A percentile compares a stretch with the other conserved stretches of the same genome.
phyloP scores from a whole-genome alignment of 2,888 invertebrate species.

The Tyria jacobaeae region DNA sequence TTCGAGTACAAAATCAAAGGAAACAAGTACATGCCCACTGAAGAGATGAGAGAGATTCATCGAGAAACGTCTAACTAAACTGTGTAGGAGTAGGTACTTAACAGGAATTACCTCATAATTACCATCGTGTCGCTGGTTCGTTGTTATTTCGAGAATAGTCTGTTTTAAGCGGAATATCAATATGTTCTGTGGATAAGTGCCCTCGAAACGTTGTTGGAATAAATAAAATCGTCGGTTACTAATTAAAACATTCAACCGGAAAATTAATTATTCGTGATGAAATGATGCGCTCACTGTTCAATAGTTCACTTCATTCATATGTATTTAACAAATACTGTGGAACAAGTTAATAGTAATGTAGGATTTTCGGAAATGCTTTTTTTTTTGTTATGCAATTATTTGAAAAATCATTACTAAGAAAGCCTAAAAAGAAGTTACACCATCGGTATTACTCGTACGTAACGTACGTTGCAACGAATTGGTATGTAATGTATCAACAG shows the following conservation, averaged over 20 bases:
- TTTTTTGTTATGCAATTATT: background rate
- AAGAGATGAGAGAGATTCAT: background rate
- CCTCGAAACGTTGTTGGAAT: conserved; percentile 2
- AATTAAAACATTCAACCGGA: conserved; percentile 17
- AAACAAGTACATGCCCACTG: background rate
- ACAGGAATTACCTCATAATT: background rate
- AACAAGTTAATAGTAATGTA: background rate
- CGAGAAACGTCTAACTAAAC: background rate
- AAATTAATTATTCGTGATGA: conserved; percentile 18
- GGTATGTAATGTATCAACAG: too few relatives aligned
- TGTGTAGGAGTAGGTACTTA: background rate
- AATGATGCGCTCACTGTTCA: conserved; percentile 4
- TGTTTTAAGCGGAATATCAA: conserved; percentile 14
- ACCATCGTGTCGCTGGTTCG: background rate
- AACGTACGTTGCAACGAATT: too few relatives aligned
- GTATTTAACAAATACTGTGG: background rate
- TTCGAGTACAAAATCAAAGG: background rate
- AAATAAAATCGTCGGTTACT: conserved; percentile 18
- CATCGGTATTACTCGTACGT: too few relatives aligned
- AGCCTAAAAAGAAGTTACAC: too few relatives aligned
- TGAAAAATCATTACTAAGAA: background rate
- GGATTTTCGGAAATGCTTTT: background rate
- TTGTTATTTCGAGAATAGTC: conserved; percentile 3
- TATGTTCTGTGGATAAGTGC: conserved; percentile 2
- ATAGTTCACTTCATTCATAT: conserved; percentile 5